Conservation (phyloP, 2,113 vertebrate genomes). For the Sinocyclocheilus grahami region DNA sequence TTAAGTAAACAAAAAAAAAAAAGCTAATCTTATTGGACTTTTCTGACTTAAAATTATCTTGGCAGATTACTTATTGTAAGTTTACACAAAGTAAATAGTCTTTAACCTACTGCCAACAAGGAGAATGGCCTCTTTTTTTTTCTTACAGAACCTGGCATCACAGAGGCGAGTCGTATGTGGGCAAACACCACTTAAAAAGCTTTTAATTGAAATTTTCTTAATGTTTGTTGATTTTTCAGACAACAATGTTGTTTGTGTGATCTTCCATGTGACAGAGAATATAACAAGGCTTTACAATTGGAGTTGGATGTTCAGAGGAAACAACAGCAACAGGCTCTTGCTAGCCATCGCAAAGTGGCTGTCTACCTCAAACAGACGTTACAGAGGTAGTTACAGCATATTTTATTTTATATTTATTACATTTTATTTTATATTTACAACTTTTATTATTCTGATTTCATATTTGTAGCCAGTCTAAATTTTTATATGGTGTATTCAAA, state of each 20-base stretch:
- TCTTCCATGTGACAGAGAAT: slow-evolving; percentile 71
- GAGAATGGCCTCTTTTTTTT: background rate
- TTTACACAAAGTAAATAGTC: background rate
- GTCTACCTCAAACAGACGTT: slow-evolving; percentile 82
- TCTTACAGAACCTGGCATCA: background rate
- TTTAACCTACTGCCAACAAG: background rate
- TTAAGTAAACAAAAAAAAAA: background rate
- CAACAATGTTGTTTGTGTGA: slow-evolving; percentile 13
- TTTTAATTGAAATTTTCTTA: background rate
- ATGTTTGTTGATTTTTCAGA: background rate
- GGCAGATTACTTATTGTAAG: no score
- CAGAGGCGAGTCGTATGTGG: background rate
- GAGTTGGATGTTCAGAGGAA: slow-evolving; percentile 66
- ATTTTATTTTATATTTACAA: background rate
- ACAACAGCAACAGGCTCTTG: slow-evolving; percentile 72
- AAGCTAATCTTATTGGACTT: background rate
- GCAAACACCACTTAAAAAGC: background rate
- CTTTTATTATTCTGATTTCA: background rate
- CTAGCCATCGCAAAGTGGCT: slow-evolving; percentile 71
- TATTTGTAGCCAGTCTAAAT: background rate
- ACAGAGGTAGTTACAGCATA: slow-evolving; percentile 41
- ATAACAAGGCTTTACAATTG: slow-evolving; percentile 57
- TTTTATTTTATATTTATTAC: no score
- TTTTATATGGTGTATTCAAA: background rate
- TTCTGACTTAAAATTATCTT: background rate